phyloP scores from a whole-genome alignment of 2,113 vertebrate species.

The Donacobius atricapilla region DNA sequence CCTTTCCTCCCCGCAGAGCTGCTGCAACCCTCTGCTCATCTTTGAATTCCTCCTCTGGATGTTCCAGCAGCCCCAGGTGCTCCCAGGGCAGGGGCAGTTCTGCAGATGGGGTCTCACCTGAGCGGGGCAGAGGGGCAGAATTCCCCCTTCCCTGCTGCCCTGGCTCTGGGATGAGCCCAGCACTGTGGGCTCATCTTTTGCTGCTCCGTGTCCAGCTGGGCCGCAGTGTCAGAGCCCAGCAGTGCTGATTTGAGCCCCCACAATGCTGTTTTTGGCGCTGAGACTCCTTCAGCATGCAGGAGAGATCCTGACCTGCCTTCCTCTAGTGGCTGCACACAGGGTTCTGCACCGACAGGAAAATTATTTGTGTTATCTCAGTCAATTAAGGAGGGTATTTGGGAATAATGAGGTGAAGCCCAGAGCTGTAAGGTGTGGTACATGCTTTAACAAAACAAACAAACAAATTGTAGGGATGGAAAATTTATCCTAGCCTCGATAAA shows the following conservation, averaged over 20 bases:
- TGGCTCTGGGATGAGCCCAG: background rate
- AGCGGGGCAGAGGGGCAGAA: background rate
- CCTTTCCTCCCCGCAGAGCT: background rate
- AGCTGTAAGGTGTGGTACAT: background rate
- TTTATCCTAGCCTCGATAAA: background rate
- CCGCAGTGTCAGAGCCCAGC: background rate
- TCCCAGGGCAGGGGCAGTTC: background rate
- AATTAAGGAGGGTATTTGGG: background rate
- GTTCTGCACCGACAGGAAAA: background rate
- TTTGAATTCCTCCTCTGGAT: background rate
- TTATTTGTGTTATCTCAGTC: background rate
- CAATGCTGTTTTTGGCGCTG: background rate
- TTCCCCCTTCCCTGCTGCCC: background rate
- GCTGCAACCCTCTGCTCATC: background rate
- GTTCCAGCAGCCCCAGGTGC: background rate
- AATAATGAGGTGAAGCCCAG: background rate
- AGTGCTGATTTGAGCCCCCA: background rate
- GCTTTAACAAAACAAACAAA: background rate
- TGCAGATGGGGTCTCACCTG: background rate
- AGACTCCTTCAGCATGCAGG: fast-evolving
- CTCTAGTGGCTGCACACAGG: background rate
- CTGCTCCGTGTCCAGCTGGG: background rate
- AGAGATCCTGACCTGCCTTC: background rate
- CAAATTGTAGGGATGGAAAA: background rate
- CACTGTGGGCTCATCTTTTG: background rate